A percentile compares a stretch with the other conserved stretches of the same genome.
phyloP scores from a whole-genome alignment of 1,140 invertebrate species.

The Drosophila lini region DNA sequence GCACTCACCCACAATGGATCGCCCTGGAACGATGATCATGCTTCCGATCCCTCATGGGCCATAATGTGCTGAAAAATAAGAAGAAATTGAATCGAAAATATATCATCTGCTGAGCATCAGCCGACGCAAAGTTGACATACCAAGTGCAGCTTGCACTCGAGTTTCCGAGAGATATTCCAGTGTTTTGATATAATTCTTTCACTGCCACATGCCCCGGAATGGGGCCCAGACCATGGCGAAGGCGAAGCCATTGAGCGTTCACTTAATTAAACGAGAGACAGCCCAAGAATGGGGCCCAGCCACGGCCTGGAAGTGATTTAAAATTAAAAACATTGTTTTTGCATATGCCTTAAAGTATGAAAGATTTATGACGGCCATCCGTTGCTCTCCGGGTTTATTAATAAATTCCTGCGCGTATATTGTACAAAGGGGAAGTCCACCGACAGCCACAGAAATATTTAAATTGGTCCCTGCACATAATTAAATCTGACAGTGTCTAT shows the following conservation, averaged over 20 bases:
- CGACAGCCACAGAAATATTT: conserved; percentile 59
- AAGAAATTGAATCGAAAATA: conserved; percentile 25
- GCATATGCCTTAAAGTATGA: conserved; percentile 75
- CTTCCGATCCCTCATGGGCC: conserved; percentile 20
- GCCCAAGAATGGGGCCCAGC: conserved; percentile 24
- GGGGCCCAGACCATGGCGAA: conserved; percentile 17
- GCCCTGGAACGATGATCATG: conserved; percentile 23
- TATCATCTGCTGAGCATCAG: conserved; percentile 70
- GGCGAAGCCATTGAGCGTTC: conserved; percentile 50
- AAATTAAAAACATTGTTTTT: conserved; percentile 75
- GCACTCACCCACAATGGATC: conserved; percentile 35
- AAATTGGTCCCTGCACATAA: conserved; percentile 65
- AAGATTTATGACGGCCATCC: conserved; percentile 79
- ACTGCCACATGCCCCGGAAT: conserved; percentile 57
- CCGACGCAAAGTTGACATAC: conserved; percentile 80
- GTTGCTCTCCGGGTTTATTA: conserved; percentile 64
- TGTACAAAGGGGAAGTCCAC: conserved; percentile 29
- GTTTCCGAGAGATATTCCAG: conserved; percentile 38
- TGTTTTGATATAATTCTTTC: conserved; percentile 81
- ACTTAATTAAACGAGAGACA: conserved; percentile 72
- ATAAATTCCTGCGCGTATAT: conserved; percentile 57
- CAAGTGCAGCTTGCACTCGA: conserved; percentile 71
- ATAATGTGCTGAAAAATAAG: conserved; percentile 57
- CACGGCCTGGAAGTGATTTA: conserved; percentile 61
- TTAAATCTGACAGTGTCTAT: conserved; percentile 58